phyloP scores from a whole-genome alignment of 2,113 vertebrate genomes.

The Siphamia tubifer region DNA sequence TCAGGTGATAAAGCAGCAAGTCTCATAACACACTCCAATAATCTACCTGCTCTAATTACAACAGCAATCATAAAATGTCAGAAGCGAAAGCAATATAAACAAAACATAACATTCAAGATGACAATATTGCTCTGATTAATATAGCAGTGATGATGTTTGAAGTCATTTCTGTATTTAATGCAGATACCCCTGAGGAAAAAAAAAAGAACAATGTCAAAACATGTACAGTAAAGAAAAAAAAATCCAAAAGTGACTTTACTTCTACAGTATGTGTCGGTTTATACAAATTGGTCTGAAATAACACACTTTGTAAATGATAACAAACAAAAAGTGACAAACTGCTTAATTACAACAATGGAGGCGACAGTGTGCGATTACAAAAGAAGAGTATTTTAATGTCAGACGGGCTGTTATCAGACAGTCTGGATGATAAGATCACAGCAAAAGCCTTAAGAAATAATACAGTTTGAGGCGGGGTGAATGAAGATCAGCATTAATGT shows the following conservation, averaged over 20 bases:
- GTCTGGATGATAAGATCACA: slow-evolving; percentile 50
- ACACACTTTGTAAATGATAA: slow-evolving; percentile 40
- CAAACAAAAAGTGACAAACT: slow-evolving; percentile 61
- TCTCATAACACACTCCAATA: slow-evolving; percentile 80
- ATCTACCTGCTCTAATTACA: slow-evolving; percentile 81
- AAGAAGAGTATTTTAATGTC: slow-evolving; percentile 36
- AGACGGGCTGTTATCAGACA: slow-evolving; percentile 33
- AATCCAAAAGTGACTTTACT: slow-evolving; percentile 22
- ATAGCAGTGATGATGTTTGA: slow-evolving; percentile 47
- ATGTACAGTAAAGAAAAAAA: background rate
- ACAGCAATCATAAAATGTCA: slow-evolving; percentile 78
- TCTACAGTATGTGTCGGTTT: slow-evolving; percentile 11
- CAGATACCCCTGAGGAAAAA: slow-evolving; percentile 20
- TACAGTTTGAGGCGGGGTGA: slow-evolving; percentile 21
- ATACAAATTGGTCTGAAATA: slow-evolving; percentile 13
- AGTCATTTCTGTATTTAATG: slow-evolving; percentile 57
- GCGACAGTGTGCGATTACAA: slow-evolving; percentile 33
- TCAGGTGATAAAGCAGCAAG: slow-evolving; percentile 77
- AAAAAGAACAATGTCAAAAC: slow-evolving; percentile 11
- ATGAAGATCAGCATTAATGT: slow-evolving; percentile 44
- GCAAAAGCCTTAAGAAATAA: slow-evolving; percentile 52
- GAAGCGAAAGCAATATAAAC: slow-evolving; percentile 77
- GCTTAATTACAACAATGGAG: slow-evolving; percentile 56
- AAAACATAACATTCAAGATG: slow-evolving; percentile 71
- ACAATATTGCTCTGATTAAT: slow-evolving; percentile 72